Conservation (phyloP, 2,888 invertebrate species). For the Junonia oenone region DNA sequence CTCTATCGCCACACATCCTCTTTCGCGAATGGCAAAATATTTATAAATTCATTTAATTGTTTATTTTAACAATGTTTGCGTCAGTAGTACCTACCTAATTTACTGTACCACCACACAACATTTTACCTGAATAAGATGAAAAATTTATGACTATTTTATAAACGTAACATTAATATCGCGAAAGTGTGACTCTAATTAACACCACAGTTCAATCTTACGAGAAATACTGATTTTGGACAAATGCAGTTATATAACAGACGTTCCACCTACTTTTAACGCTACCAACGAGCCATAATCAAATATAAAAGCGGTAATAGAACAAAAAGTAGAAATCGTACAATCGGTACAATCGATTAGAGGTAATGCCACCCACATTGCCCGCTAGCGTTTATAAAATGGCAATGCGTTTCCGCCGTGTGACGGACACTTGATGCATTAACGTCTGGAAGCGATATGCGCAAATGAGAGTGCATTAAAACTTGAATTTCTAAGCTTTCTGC, state of each 20-base stretch:
- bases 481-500: neutral
- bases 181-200: too few species aligned
- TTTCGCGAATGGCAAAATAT: too few species aligned
- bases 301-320: slow-evolving; percentile 21
- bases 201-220: too few species aligned
- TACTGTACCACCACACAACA: too few species aligned
- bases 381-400: slow-evolving; percentile 59
- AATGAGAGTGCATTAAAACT: slow-evolving; percentile 9
- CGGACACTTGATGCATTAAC: slow-evolving; percentile 35
- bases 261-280: neutral
- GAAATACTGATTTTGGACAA: too few species aligned
- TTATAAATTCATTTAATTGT: too few species aligned
- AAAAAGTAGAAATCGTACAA: slow-evolving; percentile 35
- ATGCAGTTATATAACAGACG: neutral
- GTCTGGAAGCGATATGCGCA: slow-evolving; percentile 18
- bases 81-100: too few species aligned
- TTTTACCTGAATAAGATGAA: too few species aligned
- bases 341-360: slow-evolving; percentile 39
- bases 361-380: slow-evolving; percentile 60
- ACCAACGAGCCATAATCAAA: neutral
- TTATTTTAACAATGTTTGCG: too few species aligned
- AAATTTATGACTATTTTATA: too few species aligned
- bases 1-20: too few species aligned
- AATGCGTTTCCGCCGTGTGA: slow-evolving; percentile 58
- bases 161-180: too few species aligned